Conservation (phyloP, 2,797 vertebrate genomes). For the Tolypeutes matacus region DNA sequence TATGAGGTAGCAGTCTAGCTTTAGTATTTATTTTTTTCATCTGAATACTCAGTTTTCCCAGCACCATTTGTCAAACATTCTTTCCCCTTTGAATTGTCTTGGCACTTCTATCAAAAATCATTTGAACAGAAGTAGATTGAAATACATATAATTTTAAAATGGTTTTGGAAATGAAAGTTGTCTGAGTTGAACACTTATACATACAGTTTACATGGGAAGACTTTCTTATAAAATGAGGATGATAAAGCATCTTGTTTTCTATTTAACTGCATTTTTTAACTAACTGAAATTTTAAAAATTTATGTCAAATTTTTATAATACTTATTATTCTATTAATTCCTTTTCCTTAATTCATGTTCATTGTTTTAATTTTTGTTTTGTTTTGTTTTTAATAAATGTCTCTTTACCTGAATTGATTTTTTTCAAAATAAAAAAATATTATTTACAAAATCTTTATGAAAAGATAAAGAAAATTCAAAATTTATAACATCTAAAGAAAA, state of each 20-base stretch:
- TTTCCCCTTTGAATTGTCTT: not conserved
- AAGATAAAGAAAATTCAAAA: not conserved
- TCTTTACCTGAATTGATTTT: not conserved
- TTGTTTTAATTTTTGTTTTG: not conserved
- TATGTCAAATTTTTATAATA: not conserved
- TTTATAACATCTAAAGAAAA: not conserved
- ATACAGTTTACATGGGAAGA: accelerated
- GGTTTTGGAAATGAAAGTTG: not conserved
- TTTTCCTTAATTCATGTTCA: not conserved
- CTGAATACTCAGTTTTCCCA: too few relatives aligned
- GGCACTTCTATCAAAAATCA: not conserved
- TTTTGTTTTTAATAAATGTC: too few relatives aligned
- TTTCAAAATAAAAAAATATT: too few relatives aligned
- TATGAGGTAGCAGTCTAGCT: too few relatives aligned
- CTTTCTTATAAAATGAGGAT: not conserved
- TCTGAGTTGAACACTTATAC: too few relatives aligned
- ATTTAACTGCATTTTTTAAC: not conserved
- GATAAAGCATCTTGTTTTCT: not conserved
- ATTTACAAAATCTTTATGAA: not conserved
- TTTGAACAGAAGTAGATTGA: not conserved
- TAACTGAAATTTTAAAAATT: not conserved
- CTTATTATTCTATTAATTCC: not conserved
- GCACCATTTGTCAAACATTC: too few relatives aligned
- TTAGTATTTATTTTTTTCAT: too few relatives aligned
- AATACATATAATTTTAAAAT: not conserved